Percentiles rank a stretch among this genome's conserved stretches.
phyloP scores from a whole-genome alignment of 2,113 vertebrate species.

The Phaethornis superciliosus region DNA sequence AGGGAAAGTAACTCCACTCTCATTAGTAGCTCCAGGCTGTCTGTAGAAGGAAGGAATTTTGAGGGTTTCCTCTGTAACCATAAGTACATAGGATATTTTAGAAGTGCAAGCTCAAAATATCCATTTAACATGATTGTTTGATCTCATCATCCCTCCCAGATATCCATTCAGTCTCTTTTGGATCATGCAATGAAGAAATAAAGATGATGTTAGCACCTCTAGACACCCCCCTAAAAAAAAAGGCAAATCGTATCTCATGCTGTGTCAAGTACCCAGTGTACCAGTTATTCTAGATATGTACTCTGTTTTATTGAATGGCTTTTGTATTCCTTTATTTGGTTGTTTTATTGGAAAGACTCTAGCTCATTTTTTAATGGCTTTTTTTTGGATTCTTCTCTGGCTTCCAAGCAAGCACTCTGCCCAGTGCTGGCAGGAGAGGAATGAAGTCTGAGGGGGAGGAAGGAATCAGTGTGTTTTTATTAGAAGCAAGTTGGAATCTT shows the following conservation, averaged over 20 bases:
- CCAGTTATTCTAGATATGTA: background rate
- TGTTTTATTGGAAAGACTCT: background rate
- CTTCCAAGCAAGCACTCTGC: background rate
- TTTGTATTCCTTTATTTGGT: background rate
- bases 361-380: background rate
- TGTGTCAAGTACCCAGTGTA: background rate
- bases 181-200: background rate
- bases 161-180: background rate
- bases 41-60: constrained; percentile 18
- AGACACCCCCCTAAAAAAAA: background rate
- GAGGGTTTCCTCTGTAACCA: background rate
- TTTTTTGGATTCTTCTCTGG: background rate
- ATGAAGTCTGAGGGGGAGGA: background rate
- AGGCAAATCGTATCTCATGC: accelerated
- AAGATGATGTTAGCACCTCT: background rate
- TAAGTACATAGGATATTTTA: constrained; percentile 6
- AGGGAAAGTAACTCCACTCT: background rate
- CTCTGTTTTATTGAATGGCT: background rate
- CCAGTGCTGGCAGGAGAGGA: background rate
- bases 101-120: background rate
- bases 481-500: background rate
- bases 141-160: background rate
- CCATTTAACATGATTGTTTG: background rate
- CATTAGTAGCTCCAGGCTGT: background rate
- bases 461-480: background rate